Evolutionary conservation across 2,113 vertebrate genomes (phyloP).

Genomic region (Elgaria multicarinata): DNA sequence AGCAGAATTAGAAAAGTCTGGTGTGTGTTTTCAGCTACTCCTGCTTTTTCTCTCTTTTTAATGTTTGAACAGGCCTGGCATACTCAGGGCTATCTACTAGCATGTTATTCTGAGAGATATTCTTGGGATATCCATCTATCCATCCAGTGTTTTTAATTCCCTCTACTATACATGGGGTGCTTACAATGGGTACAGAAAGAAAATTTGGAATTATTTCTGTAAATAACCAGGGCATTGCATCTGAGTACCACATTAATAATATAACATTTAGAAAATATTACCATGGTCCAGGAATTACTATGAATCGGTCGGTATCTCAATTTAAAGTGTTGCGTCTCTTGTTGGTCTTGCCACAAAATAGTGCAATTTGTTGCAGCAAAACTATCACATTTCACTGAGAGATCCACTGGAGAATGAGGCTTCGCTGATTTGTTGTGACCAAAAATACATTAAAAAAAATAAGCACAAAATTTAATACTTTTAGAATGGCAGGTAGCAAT

Average conservation of each 20-base stretch:
- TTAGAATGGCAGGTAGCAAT: neutral
- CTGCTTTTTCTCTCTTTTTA: neutral
- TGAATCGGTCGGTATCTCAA: conserved; percentile 60
- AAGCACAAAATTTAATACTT: neutral
- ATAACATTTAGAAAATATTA: conserved; percentile 24
- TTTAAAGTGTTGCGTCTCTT: conserved; percentile 32
- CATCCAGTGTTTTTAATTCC: neutral
- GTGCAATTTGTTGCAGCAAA: conserved; percentile 56
- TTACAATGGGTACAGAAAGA: neutral
- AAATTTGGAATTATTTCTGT: neutral
- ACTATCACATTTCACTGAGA: conserved; percentile 64
- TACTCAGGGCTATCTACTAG: neutral
- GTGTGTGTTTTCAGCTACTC: neutral
- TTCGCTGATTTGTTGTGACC: conserved; percentile 66
- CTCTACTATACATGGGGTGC: neutral
- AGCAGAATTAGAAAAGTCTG: neutral
- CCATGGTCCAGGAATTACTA: conserved; percentile 67
- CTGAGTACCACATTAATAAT: neutral
- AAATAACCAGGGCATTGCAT: neutral
- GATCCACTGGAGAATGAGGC: conserved; percentile 69
- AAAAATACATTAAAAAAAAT: conserved; percentile 40
- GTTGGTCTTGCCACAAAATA: conserved; percentile 41
- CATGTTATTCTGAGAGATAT: neutral
- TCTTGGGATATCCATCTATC: neutral
- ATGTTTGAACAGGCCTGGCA: too few relatives aligned